phyloP scores from a whole-genome alignment of 2,797 vertebrate species.

The Diglossa cyanea region DNA sequence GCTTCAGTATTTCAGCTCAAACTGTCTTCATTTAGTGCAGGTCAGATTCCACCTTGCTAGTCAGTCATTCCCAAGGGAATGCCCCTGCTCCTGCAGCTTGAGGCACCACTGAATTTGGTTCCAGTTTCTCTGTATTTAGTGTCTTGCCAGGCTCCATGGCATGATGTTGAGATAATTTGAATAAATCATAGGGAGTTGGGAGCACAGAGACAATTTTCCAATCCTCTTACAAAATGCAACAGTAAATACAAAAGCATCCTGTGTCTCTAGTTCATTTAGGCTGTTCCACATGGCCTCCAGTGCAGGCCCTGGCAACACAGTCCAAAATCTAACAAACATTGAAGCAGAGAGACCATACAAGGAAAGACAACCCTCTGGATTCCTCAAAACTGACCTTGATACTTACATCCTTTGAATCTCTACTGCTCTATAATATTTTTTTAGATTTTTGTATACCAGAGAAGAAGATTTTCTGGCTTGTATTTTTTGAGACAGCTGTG shows the following conservation, averaged over 20 bases:
- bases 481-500: background rate
- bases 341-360: background rate
- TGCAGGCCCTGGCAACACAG: background rate
- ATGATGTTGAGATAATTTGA: background rate
- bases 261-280: background rate
- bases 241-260: background rate
- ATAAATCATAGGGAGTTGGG: background rate
- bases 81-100: background rate
- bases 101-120: background rate
- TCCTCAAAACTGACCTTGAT: background rate
- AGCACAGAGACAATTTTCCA: background rate
- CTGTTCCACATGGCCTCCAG: background rate
- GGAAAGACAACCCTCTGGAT: background rate
- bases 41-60: background rate
- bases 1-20: background rate
- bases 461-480: background rate
- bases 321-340: background rate
- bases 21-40: background rate
- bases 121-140: background rate
- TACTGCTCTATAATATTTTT: background rate
- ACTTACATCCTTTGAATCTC: background rate
- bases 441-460: background rate
- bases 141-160: background rate
- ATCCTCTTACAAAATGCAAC: background rate
- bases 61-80: background rate